Evolutionary conservation across 2,113 vertebrate species (phyloP).

Genomic region (Triplophysa tibetana): DNA sequence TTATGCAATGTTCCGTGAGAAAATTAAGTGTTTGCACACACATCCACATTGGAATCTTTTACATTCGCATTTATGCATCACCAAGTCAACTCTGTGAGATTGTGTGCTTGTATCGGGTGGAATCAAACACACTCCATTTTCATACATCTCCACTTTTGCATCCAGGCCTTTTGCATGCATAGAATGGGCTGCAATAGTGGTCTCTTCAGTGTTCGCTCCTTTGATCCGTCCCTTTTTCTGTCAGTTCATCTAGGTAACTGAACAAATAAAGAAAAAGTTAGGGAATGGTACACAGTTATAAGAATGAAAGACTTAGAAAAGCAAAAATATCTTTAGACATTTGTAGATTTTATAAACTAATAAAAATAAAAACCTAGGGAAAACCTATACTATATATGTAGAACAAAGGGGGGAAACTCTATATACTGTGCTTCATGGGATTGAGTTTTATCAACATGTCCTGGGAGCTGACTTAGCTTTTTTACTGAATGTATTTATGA

Average conservation of each 20-base stretch:
- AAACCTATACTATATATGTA: no score
- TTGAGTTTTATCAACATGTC: no score
- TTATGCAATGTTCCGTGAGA: no score
- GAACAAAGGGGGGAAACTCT: no score
- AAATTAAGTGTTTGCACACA: not conserved
- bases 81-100: not conserved
- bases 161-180: constrained; percentile 6
- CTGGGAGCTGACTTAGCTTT: not conserved
- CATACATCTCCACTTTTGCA: not conserved
- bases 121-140: constrained; percentile 15
- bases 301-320: no score
- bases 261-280: not conserved
- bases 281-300: not conserved
- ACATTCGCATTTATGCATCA: not conserved
- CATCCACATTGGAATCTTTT: constrained; percentile 5
- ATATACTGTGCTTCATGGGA: no score
- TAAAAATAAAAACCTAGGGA: no score
- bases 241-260: constrained; percentile 33
- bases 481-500: not conserved
- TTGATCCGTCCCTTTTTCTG: not conserved
- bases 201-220: not conserved
- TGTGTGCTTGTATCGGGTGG: constrained; percentile 9
- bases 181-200: not conserved
- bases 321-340: no score
- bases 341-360: no score